These are phyloP conservation scores for Scyliorhinus canicula DNA, from an alignment of 2,797 vertebrate genomes.

Conservation along the genomic window DNA sequence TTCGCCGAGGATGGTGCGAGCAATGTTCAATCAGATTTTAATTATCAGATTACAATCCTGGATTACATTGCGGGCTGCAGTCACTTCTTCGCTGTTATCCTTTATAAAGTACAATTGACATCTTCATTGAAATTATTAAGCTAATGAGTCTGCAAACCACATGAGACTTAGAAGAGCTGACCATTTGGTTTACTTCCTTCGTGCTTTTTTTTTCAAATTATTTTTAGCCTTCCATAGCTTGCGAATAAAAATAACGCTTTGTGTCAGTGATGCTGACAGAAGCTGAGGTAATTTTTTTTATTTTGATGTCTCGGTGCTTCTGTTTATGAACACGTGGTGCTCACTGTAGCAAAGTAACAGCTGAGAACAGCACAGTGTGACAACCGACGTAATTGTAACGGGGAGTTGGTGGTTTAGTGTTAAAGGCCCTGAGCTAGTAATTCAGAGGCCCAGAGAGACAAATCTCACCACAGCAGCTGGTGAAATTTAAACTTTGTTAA, in stretches of 20 bases:
- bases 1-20: background rate
- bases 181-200: background rate
- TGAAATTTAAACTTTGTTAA: too few species aligned
- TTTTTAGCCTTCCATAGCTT: background rate
- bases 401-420: background rate
- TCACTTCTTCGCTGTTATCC: background rate
- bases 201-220: background rate
- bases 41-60: background rate
- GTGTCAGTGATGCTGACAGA: too few species aligned
- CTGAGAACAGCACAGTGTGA: background rate
- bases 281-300: background rate
- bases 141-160: slow-evolving; percentile 4
- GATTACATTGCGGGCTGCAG: background rate
- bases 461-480: too few species aligned
- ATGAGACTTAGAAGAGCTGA: background rate
- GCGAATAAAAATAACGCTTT: background rate
- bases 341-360: background rate
- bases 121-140: background rate
- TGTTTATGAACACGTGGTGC: background rate
- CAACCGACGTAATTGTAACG: background rate
- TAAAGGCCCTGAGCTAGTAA: too few species aligned
- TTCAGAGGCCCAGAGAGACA: too few species aligned
- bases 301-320: background rate
- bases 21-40: background rate
- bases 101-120: background rate